Conservation (phyloP, 2,113 vertebrate genomes). For the Heloderma charlesbogerti region DNA sequence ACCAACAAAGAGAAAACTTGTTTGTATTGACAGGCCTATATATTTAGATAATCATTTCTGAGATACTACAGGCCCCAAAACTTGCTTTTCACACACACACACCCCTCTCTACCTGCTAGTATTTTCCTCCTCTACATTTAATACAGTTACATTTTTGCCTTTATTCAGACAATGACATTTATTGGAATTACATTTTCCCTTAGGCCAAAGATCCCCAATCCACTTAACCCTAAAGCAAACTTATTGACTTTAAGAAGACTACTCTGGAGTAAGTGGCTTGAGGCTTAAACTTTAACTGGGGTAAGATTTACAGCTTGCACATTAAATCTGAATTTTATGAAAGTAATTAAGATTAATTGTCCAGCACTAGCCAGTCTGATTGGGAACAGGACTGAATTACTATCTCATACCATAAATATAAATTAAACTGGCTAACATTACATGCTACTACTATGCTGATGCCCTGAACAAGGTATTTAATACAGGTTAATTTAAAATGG, state of each 20-base stretch:
- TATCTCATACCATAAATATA: neutral
- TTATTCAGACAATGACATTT: neutral
- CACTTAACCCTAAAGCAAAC: neutral
- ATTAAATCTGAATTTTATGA: no score
- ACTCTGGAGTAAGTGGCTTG: neutral
- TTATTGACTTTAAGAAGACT: neutral
- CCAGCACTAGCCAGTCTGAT: neutral
- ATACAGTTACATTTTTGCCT: neutral
- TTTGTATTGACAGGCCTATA: neutral
- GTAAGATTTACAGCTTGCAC: neutral
- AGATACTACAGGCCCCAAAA: rapidly evolving
- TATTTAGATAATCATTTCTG: neutral
- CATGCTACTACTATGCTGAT: neutral
- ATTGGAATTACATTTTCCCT: neutral
- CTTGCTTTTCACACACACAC: neutral
- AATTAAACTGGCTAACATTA: neutral
- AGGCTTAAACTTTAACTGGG: neutral
- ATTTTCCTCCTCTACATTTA: neutral
- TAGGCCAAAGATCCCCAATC: neutral
- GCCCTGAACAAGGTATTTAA: slow-evolving; percentile 5
- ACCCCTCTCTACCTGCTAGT: rapidly evolving
- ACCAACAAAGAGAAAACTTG: rapidly evolving
- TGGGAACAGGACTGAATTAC: neutral
- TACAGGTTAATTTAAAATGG: slow-evolving; percentile 14
- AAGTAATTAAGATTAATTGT: slow-evolving; percentile 17